Evolutionary conservation across 2,113 vertebrate species (phyloP).

Genomic region (Notiomystis cincta): DNA sequence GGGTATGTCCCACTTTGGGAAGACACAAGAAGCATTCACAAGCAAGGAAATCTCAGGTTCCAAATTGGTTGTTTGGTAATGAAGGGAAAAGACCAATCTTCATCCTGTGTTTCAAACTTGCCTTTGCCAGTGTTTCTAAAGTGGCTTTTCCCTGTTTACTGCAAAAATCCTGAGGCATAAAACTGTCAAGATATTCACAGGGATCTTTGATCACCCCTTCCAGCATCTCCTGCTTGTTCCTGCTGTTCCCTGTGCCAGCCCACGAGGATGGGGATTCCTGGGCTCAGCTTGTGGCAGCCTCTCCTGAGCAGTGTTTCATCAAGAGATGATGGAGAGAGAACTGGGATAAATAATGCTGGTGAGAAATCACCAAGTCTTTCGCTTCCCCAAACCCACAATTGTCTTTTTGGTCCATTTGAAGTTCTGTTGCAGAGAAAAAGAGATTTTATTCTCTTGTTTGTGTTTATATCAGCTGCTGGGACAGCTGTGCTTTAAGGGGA

Average conservation of each 20-base stretch:
- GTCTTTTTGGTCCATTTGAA: not conserved
- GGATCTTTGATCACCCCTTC: not conserved
- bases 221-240: not conserved
- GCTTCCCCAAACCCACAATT: not conserved
- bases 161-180: not conserved
- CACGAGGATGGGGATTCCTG: not conserved
- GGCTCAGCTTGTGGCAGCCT: not conserved
- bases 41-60: not conserved
- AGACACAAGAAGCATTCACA: not conserved
- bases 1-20: constrained; percentile 27
- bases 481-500: not conserved
- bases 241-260: not conserved
- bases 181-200: not conserved
- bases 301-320: not conserved
- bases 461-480: not conserved
- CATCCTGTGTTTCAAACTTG: not conserved
- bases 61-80: not conserved
- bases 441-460: not conserved
- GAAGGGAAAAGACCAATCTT: not conserved
- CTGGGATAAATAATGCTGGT: not conserved
- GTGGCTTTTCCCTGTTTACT: not conserved
- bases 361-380: not conserved
- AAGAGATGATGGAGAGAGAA: not conserved
- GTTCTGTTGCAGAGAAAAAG: not conserved
- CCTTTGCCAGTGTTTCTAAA: not conserved